Evolutionary conservation across 2,797 vertebrate species (phyloP), one percentile per base, ranked within the genome.

Genomic region (Sebastes iracundus): DNA sequence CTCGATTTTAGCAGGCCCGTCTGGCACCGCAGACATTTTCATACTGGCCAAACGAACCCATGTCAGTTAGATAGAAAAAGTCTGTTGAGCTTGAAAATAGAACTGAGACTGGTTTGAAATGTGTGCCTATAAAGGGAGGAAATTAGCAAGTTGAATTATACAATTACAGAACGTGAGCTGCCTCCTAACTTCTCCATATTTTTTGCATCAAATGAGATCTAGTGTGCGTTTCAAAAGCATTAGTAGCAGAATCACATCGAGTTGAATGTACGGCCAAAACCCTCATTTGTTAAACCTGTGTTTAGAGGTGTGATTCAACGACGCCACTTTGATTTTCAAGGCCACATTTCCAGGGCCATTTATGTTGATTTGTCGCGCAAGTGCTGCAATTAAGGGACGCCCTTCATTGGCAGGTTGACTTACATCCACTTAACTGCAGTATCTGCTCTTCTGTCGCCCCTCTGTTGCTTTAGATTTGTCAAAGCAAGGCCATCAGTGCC

Each of bases 391-490:
- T 96, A 96, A 93, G 82, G 80, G 75, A 80, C 83, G 69, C 89
- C 89, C 81, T 87, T 85, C 93, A 94, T 93, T 94, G 94, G 92
- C 95, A 96, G 92, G 90, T 95, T 96, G 94, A 96, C 93, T 95
- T 96, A 94, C 91, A 90, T 92, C 91, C 94, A 93, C 94, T 95
- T 95, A 95, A 93, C 86, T 81, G 88, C 87, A 84, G 90, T 93
- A 92, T 93, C 90, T 90, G 93, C 91, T 94, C 90, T 80, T 90
- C 91, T 92, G 90, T 94, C 89, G 46, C 77, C 90, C 84, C 84
- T 84, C 80, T 89, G 90, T 89, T 90, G 86, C 93, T 86, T 93
- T 85, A 90, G 90, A 95, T 95, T 93, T 94, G 90, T 95, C 94
- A 95, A 93, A 88, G 87, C 83, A 59, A 84, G 88, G 73, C 87